Conservation (phyloP, 2,888 invertebrate species). For the Baccha elongata region DNA sequence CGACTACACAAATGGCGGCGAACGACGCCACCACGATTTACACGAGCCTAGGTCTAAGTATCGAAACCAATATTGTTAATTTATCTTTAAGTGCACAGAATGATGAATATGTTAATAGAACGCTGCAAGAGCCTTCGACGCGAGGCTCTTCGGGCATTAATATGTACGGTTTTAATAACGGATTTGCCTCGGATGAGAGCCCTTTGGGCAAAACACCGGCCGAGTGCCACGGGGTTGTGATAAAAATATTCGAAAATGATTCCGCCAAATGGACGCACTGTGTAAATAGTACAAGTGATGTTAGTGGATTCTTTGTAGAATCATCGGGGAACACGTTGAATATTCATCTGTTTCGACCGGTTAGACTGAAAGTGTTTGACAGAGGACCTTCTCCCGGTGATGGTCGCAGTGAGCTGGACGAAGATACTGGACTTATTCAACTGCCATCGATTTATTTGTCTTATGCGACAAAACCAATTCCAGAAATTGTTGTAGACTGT, state of each 20-base stretch:
- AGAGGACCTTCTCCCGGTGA: no score
- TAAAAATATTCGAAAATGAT: conserved; percentile 77
- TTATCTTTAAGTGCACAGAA: conserved; percentile 74
- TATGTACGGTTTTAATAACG: conserved; percentile 49
- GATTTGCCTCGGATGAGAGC: conserved; percentile 63
- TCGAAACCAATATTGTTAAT: conserved; percentile 76
- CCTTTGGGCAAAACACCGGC: conserved; percentile 58
- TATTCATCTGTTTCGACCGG: conserved; percentile 75
- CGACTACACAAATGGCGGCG: conserved; percentile 49
- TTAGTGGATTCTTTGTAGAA: conserved; percentile 76
- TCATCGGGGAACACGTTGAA: conserved; percentile 77
- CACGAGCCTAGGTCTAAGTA: conserved; percentile 74
- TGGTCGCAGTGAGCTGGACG: background rate
- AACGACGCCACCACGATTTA: conserved; percentile 74
- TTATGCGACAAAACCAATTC: conserved; percentile 86
- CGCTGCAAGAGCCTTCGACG: conserved; percentile 42
- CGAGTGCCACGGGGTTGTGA: conserved; percentile 76
- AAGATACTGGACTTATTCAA: conserved; percentile 1
- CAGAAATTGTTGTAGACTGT: conserved; percentile 86
- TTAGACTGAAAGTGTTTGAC: conserved; percentile 45
- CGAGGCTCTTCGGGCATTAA: conserved; percentile 33
- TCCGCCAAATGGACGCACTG: conserved; percentile 78
- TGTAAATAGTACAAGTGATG: conserved; percentile 74
- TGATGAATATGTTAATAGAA: conserved; percentile 58
- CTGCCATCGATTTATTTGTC: conserved; percentile 85